Evolutionary conservation across 2,888 invertebrate species (phyloP).

Genomic region (Lasioglossum zephyrum): DNA sequence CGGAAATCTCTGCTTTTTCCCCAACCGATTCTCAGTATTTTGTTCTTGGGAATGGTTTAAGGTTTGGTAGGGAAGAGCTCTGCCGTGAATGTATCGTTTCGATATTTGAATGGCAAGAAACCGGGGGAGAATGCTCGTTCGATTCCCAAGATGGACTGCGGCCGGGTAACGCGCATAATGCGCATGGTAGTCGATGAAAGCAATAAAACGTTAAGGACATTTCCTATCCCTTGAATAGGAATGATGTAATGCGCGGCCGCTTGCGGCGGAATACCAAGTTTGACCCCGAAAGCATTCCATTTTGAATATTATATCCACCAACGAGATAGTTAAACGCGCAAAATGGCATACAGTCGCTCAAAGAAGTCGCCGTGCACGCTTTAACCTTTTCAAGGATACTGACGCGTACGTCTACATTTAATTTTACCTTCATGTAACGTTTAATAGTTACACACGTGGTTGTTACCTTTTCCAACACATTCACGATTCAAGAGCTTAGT

Average conservation of each 20-base stretch:
- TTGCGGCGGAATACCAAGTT: background rate
- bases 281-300: background rate
- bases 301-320: background rate
- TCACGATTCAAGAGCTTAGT: too few relatives aligned
- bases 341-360: background rate
- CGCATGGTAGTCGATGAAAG: slow-evolving; percentile 35
- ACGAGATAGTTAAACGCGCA: background rate
- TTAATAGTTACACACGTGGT: background rate
- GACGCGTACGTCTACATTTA: too few relatives aligned
- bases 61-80: slow-evolving; percentile 23
- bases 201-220: slow-evolving; percentile 29
- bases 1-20: slow-evolving; percentile 46
- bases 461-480: background rate
- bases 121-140: background rate
- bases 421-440: background rate
- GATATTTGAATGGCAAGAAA: slow-evolving; percentile 37
- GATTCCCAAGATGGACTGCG: slow-evolving; percentile 29
- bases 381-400: background rate
- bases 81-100: slow-evolving; percentile 14
- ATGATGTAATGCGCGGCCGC: background rate
- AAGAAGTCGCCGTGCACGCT: background rate
- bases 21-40: slow-evolving; percentile 26
- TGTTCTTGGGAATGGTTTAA: slow-evolving; percentile 33
- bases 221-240: background rate
- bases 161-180: slow-evolving; percentile 26